Base-by-base conservation (phyloP, 2,797 vertebrate genomes). In the Sebastes trivittatus region DNA sequence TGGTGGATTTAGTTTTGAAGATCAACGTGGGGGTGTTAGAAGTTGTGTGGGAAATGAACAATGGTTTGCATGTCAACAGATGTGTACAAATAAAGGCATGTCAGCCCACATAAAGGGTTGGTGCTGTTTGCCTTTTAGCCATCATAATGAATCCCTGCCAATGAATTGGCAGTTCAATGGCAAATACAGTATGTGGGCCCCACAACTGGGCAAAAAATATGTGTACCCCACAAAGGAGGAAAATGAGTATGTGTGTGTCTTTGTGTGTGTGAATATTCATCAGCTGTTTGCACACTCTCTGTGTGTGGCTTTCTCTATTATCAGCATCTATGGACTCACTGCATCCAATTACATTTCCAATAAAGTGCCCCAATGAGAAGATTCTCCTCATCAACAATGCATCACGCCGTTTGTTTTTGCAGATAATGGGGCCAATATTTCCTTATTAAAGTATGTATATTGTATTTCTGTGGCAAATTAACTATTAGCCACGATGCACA, bases 241-340 rank as follows among this genome's bases (percentile, higher is more conserved):
- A 8, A 58, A 25, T 25, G 3, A 7, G 60, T 42, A 7, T 58
- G 55, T 76, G 46, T 38, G 38, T 38, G 38, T 38, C 13, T 14
- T 14, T 14, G 38, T 38, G 38, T 42, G 38, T 88, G 68, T 87
- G 82, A 88, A 89, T 92, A 91, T 89, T 87, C 80, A 90, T 83
- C 29, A 60, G 23, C 36, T 84, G 75, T 84, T 81, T 85, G 71
- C 66, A 69, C 30, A 80, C 80, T 60, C n/a, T 67, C 36, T 80
- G 29, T 69, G 68, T 83, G 29, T 36, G 62, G 25, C 68, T 64
- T 56, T 16, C 29, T 72, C 13, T 69, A 68, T 82, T 82, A 77
- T 82, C 78, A 75, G 59, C 72, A 85, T 76, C 71, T 71, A 75
- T 80, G 61, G 71, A 80, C 55, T 73, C 5, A 16, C 46, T 82